phyloP scores from a whole-genome alignment of 2,113 vertebrate genomes.

The Lanius collurio region DNA sequence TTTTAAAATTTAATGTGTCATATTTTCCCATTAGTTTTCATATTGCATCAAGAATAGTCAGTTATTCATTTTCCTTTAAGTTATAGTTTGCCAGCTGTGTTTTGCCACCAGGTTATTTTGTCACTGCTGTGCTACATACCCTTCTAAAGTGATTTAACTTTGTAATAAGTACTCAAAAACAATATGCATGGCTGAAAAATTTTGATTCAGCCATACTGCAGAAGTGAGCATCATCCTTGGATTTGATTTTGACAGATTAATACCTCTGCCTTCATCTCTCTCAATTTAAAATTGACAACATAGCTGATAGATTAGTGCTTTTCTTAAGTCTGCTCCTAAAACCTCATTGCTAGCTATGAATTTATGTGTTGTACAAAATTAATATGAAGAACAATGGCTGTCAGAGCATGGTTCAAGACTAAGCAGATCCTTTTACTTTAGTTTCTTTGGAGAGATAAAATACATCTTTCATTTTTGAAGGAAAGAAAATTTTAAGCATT shows the following conservation, averaged over 20 bases:
- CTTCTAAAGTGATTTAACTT: slow-evolving; percentile 7
- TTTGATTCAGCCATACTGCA: not conserved
- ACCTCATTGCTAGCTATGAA: not conserved
- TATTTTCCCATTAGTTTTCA: not conserved
- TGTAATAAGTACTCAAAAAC: not conserved
- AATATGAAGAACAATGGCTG: not conserved
- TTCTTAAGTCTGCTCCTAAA: not conserved
- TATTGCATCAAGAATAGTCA: not conserved
- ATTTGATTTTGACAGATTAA: slow-evolving; percentile 51
- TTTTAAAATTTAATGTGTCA: not conserved
- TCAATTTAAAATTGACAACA: not conserved
- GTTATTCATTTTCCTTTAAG: not conserved
- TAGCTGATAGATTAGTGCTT: slow-evolving; percentile 4
- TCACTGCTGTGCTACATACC: not conserved
- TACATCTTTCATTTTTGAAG: not conserved
- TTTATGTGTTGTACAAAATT: not conserved
- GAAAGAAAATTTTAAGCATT: not conserved
- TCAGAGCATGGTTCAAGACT: not conserved
- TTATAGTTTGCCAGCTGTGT: not conserved
- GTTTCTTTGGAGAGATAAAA: not conserved
- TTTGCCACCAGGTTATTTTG: not conserved
- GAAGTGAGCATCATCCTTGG: not conserved
- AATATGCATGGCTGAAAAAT: not conserved
- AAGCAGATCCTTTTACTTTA: not conserved
- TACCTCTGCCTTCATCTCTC: not conserved